phyloP scores from a whole-genome alignment of 35 echinoderm and acorn worm species.

The Apostichopus californicus region DNA sequence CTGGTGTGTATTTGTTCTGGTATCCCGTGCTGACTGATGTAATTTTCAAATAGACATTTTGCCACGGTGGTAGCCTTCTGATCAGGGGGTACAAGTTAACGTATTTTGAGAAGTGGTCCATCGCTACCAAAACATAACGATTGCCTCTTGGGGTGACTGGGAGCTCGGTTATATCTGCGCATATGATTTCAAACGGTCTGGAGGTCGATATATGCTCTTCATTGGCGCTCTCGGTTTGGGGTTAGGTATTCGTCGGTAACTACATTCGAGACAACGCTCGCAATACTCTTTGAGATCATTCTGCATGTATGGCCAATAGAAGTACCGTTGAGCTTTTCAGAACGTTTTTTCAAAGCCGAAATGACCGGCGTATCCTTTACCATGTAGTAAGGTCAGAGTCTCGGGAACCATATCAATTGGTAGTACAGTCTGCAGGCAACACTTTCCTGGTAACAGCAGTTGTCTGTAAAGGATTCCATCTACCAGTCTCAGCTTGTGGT shows the following conservation, averaged over 20 bases:
- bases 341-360: constrained; percentile 24
- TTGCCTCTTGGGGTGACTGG: constrained; percentile 23
- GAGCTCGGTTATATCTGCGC: constrained; percentile 35
- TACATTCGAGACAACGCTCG: background rate
- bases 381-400: background rate
- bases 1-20: constrained; percentile 61
- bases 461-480: constrained; percentile 5
- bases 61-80: background rate
- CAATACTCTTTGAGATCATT: background rate
- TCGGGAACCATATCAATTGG: background rate
- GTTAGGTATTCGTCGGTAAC: background rate
- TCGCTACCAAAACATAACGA: constrained; percentile 42
- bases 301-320: constrained; percentile 21
- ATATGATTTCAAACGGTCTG: constrained; percentile 29
- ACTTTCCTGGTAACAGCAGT: constrained; percentile 30
- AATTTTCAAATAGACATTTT: constrained; percentile 35
- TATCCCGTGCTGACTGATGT: constrained; percentile 56
- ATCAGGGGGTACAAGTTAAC: background rate
- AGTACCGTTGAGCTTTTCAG: background rate
- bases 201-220: background rate
- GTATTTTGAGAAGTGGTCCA: constrained; percentile 24
- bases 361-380: constrained; percentile 1
- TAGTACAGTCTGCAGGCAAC: constrained; percentile 9
- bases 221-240: background rate
- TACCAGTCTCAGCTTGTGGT: background rate